A percentile compares a stretch with the other conserved stretches of the same genome.
Evolutionary conservation across 2,888 invertebrate species (phyloP).

Genomic region (Lamellibrachia satsuma): DNA sequence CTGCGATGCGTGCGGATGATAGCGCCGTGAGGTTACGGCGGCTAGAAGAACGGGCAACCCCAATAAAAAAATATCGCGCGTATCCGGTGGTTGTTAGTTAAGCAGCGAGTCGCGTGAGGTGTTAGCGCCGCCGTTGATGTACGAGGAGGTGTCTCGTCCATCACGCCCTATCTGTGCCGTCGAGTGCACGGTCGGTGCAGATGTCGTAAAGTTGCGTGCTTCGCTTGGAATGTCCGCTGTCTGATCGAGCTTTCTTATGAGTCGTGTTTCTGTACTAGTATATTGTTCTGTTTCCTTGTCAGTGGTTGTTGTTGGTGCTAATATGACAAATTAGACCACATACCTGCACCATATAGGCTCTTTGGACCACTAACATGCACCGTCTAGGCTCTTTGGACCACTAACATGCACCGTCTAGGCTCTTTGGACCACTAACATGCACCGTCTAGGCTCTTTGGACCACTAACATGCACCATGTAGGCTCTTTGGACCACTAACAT

Average conservation of each 20-base stretch:
- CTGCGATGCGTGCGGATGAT: background rate
- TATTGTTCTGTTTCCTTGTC: no score
- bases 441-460: no score
- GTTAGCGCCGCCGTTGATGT: background rate
- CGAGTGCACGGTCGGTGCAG: background rate
- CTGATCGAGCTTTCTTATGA: background rate
- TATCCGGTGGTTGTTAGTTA: background rate
- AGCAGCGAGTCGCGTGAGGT: background rate
- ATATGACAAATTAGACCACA: no score
- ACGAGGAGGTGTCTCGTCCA: background rate
- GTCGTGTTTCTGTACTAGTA: no score
- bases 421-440: no score
- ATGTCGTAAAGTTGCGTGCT: background rate
- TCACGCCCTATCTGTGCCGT: background rate
- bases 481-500: no score
- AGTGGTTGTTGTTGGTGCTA: no score
- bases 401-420: no score
- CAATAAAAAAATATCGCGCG: background rate
- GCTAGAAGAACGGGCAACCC: background rate
- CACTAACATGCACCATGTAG: no score
- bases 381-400: no score
- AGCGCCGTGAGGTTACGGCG: background rate
- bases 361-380: no score
- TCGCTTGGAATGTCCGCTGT: background rate
- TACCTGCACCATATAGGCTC: no score